Conservation (phyloP, 1,140 invertebrate genomes). For the Camponotus floridanus region DNA sequence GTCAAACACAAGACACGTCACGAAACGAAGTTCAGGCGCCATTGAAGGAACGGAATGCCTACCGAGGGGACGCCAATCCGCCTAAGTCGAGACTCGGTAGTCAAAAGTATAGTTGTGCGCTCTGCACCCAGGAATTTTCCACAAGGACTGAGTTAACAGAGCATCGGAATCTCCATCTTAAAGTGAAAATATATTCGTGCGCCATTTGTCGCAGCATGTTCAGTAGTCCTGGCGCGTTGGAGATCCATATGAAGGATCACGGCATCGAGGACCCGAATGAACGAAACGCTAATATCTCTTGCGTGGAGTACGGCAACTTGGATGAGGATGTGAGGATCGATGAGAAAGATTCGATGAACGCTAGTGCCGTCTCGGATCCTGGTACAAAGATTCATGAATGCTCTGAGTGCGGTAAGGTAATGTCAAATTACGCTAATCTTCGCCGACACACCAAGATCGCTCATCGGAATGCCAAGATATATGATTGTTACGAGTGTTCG, state of each 20-base stretch:
- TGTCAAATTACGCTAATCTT: conserved; percentile 84
- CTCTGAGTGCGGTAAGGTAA: conserved; percentile 87
- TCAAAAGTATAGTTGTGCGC: conserved; percentile 86
- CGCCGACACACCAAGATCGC: conserved; percentile 87
- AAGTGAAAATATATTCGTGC: conserved; percentile 89
- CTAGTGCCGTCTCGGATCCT: conserved; percentile 73
- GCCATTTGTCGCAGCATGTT: conserved; percentile 88
- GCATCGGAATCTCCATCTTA: conserved; percentile 89
- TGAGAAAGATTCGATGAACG: conserved; percentile 51
- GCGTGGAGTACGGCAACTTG: conserved; percentile 67
- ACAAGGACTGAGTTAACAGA: conserved; percentile 88
- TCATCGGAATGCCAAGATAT: conserved; percentile 83
- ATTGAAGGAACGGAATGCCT: conserved; percentile 60
- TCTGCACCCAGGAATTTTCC: conserved; percentile 88
- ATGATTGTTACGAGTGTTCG: conserved; percentile 84
- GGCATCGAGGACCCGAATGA: conserved; percentile 81
- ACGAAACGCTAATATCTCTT: conserved; percentile 76
- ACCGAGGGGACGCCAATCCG: conserved; percentile 25
- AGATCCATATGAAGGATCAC: conserved; percentile 87
- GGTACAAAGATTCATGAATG: conserved; percentile 85
- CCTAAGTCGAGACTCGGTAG: conserved; percentile 63
- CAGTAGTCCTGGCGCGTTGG: conserved; percentile 87
- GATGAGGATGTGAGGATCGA: conserved; percentile 46
- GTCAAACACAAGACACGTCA: not conserved
- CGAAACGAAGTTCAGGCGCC: conserved; percentile 26